A percentile compares a stretch with the other conserved stretches of the same genome.
Conservation (phyloP, 2,113 vertebrate species). For the Eulacestoma nigropectus region DNA sequence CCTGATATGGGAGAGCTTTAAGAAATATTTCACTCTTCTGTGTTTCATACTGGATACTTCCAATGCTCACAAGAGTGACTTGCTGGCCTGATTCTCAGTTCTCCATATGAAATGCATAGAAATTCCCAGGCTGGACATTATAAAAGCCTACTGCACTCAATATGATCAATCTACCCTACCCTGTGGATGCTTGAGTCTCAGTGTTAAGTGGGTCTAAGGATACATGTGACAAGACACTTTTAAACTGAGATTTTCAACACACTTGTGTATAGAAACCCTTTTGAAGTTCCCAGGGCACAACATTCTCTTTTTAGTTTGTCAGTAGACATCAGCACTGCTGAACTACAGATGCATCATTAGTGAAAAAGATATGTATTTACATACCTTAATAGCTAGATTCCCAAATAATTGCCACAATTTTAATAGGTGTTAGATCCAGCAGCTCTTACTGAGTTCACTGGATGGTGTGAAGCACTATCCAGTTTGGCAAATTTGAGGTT, state of each 20-base stretch:
- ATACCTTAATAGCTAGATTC: neutral
- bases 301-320: neutral
- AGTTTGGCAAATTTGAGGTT: neutral
- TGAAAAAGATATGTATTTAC: neutral
- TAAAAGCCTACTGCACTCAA: neutral
- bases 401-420: neutral
- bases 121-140: neutral
- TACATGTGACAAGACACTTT: neutral
- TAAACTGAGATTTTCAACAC: neutral
- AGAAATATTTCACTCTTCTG: neutral
- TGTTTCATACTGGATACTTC: neutral
- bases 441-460: neutral
- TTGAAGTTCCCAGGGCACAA: neutral
- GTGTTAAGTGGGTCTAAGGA: neutral
- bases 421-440: neutral
- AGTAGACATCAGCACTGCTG: neutral
- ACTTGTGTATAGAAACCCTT: neutral
- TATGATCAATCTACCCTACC: neutral
- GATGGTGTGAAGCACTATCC: neutral
- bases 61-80: neutral
- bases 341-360: neutral
- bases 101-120: neutral
- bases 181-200: neutral
- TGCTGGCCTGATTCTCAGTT: neutral
- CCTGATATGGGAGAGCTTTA: neutral